Percentiles rank a stretch among this genome's conserved stretches.
Conservation (phyloP, 1,140 invertebrate species). For the Pseudoatta argentina region DNA sequence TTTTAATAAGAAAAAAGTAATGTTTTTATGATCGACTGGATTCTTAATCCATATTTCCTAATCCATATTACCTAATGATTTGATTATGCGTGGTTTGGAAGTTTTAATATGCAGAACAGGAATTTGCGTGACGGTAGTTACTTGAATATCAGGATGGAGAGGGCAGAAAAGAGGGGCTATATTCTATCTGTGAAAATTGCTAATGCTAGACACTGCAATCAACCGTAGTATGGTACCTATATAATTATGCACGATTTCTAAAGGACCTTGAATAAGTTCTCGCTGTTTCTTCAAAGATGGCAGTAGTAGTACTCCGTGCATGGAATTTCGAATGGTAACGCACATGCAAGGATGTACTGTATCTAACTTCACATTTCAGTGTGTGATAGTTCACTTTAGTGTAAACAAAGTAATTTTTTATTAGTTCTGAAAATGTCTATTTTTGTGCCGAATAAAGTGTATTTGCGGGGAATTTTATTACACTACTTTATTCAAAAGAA, state of each 20-base stretch:
- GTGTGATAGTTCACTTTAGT: no score
- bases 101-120: slow-evolving; percentile 1
- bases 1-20: background rate
- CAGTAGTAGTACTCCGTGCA: no score
- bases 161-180: background rate
- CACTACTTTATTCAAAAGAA: no score
- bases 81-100: background rate
- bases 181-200: background rate
- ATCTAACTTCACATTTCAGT: no score
- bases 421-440: no score
- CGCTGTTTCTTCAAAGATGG: no score
- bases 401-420: no score
- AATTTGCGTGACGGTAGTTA: background rate
- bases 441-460: no score
- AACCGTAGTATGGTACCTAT: background rate
- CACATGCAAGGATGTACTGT: no score
- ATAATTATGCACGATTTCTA: background rate
- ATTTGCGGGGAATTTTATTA: no score
- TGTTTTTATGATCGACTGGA: background rate
- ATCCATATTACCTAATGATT: background rate
- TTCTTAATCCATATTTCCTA: background rate
- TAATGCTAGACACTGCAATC: background rate
- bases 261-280: no score
- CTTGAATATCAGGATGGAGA: background rate
- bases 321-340: no score